Conservation (phyloP, 2,797 vertebrate genomes). For the Chlorospingus flavigularis region DNA sequence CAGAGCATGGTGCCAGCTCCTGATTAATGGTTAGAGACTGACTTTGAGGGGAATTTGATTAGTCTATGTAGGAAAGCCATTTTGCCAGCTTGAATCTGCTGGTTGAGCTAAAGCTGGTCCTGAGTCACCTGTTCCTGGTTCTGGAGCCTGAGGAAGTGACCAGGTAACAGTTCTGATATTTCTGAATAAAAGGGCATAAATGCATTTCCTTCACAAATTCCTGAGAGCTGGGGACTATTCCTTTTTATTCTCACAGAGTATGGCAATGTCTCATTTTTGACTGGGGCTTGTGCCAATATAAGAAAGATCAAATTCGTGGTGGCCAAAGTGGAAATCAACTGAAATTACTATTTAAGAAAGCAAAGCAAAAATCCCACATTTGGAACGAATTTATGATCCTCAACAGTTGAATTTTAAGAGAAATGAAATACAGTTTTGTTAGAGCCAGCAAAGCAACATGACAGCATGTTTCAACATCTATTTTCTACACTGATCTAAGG, state of each 20-base stretch:
- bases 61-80: not conserved
- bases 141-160: fast-evolving
- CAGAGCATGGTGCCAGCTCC: not conserved
- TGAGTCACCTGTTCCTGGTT: not conserved
- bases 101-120: not conserved
- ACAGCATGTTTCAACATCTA: not conserved
- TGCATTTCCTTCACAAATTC: not conserved
- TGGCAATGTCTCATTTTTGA: not conserved
- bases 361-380: not conserved
- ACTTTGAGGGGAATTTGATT: not conserved
- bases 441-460: not conserved
- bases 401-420: not conserved
- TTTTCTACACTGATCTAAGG: not conserved
- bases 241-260: not conserved
- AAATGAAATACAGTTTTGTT: not conserved
- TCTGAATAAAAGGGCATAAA: fast-evolving
- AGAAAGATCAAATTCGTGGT: fast-evolving
- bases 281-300: fast-evolving
- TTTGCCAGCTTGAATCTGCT: not conserved
- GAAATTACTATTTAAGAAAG: not conserved
- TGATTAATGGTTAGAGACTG: not conserved
- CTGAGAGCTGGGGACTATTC: fast-evolving
- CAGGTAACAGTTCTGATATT: not conserved
- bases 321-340: not conserved
- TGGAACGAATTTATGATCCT: not conserved